A percentile compares a stretch with the other conserved stretches of the same genome.
Evolutionary conservation across 2,797 vertebrate species (phyloP).

Genomic region (Novumbra hubbsi): DNA sequence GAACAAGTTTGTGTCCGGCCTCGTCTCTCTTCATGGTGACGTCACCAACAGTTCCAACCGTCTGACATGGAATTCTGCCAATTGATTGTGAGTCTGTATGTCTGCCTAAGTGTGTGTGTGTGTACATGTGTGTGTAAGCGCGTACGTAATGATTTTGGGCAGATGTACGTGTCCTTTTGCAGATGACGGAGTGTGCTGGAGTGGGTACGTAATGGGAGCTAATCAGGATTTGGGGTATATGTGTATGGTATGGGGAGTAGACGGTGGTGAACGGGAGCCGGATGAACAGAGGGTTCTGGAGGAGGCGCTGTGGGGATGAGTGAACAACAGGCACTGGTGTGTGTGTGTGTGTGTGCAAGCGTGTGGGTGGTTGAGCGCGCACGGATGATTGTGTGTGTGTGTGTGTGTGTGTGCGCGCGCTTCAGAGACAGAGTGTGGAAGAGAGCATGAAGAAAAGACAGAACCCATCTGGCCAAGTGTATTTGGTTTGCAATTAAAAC

Average conservation of each 20-base stretch:
- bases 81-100: neutral
- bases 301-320: neutral
- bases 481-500: neutral
- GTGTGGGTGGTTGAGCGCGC: neutral
- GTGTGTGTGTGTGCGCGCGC: too few species aligned
- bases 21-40: neutral
- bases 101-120: neutral
- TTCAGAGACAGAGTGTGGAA: neutral
- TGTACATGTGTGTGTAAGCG: neutral
- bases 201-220: neutral
- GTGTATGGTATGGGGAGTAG: neutral
- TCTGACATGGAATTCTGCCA: neutral
- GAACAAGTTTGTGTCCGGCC: neutral
- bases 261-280: neutral
- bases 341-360: neutral
- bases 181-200: neutral
- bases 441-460: neutral
- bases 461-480: neutral
- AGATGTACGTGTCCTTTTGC: neutral
- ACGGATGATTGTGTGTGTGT: too few species aligned
- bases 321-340: neutral
- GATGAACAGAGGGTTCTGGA: neutral
- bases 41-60: neutral
- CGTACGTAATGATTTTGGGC: neutral
- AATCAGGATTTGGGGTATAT: neutral